These are phyloP conservation scores for Perca schrenkii DNA, from an alignment of 2,113 vertebrate genomes.

Conservation along the genomic window DNA sequence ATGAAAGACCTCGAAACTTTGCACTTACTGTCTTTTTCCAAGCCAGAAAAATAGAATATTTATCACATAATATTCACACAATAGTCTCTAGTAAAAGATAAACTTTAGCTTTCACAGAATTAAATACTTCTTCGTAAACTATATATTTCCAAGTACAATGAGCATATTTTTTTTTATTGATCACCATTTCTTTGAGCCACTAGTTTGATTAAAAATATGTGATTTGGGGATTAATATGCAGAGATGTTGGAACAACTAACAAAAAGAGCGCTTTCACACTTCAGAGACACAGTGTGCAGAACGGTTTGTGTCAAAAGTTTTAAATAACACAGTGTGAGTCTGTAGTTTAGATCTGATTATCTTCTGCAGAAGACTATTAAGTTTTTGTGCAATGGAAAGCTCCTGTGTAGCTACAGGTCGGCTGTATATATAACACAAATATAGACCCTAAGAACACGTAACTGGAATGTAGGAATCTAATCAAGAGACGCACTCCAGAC, in stretches of 20 bases:
- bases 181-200: background rate
- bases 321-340: background rate
- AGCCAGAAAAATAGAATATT: constrained; percentile 18
- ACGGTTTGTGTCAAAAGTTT: constrained; percentile 23
- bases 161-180: background rate
- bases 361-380: background rate
- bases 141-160: background rate
- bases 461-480: constrained; percentile 43
- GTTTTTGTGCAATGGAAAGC: background rate
- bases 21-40: constrained; percentile 23
- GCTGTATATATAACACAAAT: constrained; percentile 11
- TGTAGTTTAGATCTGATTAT: constrained; percentile 2
- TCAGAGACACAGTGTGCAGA: background rate
- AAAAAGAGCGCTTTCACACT: constrained; percentile 3
- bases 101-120: background rate
- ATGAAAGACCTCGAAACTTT: constrained; percentile 31
- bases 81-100: background rate
- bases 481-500: constrained; percentile 52
- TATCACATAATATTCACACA: constrained; percentile 12
- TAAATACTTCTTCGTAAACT: background rate
- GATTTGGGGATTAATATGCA: background rate
- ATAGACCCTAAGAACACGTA: constrained; percentile 5
- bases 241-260: background rate
- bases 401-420: background rate
- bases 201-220: background rate